Evolutionary conservation across 2,797 vertebrate species (phyloP).

Genomic region (Acipenser ruthenus): DNA sequence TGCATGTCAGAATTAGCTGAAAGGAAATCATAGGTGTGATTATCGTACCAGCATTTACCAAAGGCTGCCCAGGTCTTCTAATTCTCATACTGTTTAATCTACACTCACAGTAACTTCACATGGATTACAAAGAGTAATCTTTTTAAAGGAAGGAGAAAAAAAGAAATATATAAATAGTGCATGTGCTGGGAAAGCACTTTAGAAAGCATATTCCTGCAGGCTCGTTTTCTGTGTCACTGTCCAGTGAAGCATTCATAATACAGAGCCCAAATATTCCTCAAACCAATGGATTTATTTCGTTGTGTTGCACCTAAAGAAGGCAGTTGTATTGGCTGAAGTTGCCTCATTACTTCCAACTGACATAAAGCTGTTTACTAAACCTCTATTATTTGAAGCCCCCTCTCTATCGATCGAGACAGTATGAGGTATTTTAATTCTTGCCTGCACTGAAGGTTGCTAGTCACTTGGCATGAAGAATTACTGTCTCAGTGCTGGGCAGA

Average conservation of each 20-base stretch:
- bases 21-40: conserved; percentile 3
- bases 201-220: conserved; percentile 40
- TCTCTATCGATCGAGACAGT: conserved; percentile 49
- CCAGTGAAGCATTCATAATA: conserved; percentile 42
- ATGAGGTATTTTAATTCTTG: conserved; percentile 48
- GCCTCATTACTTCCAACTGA: conserved; percentile 52
- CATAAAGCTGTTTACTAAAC: conserved; percentile 48
- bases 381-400: conserved; percentile 37
- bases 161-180: conserved; percentile 27
- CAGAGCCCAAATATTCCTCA: conserved; percentile 43
- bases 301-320: conserved; percentile 40
- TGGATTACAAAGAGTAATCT: conserved; percentile 4
- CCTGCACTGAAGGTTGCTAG: conserved; percentile 30
- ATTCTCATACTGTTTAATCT: background rate
- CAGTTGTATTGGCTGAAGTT: conserved; percentile 38
- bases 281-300: conserved; percentile 38
- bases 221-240: conserved; percentile 41
- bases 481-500: conserved; percentile 28
- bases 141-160: conserved; percentile 15
- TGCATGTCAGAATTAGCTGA: background rate
- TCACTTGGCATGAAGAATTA: conserved; percentile 33
- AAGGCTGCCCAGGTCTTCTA: background rate
- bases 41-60: background rate
- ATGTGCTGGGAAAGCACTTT: conserved; percentile 26
- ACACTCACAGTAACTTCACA: background rate